Percentiles rank a stretch among this genome's conserved stretches.
phyloP scores from a whole-genome alignment of 2,797 vertebrate species.

The Sebastes aleutianus region DNA sequence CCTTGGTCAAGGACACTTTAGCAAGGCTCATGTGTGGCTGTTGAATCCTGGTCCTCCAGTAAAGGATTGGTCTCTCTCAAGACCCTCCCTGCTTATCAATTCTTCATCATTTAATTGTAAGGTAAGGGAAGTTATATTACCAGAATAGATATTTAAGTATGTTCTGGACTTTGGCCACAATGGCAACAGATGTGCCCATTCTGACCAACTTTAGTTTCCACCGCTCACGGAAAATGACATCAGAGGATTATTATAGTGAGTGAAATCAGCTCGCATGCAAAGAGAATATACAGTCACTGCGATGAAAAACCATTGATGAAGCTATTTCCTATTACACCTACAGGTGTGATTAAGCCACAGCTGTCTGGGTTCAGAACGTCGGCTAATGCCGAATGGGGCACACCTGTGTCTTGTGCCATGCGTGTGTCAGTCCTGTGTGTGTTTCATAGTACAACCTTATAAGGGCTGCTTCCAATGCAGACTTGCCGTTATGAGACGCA shows the following conservation, averaged over 20 bases:
- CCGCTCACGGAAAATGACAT: conserved; percentile 4
- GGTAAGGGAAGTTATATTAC: neutral
- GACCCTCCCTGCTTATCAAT: neutral
- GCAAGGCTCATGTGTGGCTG: neutral
- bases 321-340: neutral
- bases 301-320: conserved; percentile 8
- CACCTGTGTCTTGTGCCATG: conserved; percentile 50
- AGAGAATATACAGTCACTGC: conserved; percentile 1
- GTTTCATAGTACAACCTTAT: conserved; percentile 36
- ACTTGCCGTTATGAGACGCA: neutral
- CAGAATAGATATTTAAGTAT: neutral
- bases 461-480: conserved; percentile 18
- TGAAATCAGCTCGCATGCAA: neutral
- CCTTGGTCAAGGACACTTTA: conserved; percentile 1
- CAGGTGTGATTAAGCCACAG: conserved; percentile 39
- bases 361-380: conserved; percentile 32
- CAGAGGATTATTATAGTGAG: neutral
- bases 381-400: conserved; percentile 14
- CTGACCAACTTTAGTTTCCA: neutral
- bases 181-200: neutral
- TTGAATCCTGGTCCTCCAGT: neutral
- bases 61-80: neutral
- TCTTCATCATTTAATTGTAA: neutral
- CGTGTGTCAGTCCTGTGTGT: conserved; percentile 33
- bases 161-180: neutral